Percentiles rank a stretch among this genome's conserved stretches.
phyloP scores from a whole-genome alignment of 2,797 vertebrate species.

The Stomatorhinus walkeri region DNA sequence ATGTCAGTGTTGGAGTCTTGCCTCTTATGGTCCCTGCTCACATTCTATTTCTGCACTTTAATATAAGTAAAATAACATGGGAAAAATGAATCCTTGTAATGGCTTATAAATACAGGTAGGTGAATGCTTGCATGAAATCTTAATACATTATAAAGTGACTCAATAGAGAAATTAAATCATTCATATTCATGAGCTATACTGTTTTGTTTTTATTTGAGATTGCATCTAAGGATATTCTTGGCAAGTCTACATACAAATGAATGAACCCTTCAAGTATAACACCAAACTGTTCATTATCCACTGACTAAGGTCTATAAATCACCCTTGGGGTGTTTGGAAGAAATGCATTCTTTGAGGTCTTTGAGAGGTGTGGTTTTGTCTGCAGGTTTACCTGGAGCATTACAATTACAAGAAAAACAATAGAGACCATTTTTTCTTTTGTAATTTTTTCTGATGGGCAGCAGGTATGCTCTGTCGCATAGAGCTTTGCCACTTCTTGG shows the following conservation, averaged over 20 bases:
- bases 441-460: background rate
- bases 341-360: constrained; percentile 3
- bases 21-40: background rate
- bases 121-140: background rate
- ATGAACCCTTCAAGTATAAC: background rate
- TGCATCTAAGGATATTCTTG: background rate
- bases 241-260: background rate
- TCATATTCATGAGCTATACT: background rate
- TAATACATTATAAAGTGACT: background rate
- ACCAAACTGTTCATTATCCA: constrained; percentile 1
- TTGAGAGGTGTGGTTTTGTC: constrained; percentile 4
- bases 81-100: background rate
- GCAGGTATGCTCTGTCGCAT: background rate
- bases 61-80: background rate
- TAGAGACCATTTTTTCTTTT: background rate
- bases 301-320: background rate
- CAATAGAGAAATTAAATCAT: background rate
- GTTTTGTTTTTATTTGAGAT: background rate
- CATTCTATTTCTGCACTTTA: background rate
- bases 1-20: background rate
- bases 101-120: background rate
- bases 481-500: background rate
- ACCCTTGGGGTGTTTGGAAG: background rate
- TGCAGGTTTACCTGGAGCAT: background rate
- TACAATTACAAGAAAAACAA: background rate